phyloP scores from a whole-genome alignment of 2,113 vertebrate species.

The Calidris pugnax region DNA sequence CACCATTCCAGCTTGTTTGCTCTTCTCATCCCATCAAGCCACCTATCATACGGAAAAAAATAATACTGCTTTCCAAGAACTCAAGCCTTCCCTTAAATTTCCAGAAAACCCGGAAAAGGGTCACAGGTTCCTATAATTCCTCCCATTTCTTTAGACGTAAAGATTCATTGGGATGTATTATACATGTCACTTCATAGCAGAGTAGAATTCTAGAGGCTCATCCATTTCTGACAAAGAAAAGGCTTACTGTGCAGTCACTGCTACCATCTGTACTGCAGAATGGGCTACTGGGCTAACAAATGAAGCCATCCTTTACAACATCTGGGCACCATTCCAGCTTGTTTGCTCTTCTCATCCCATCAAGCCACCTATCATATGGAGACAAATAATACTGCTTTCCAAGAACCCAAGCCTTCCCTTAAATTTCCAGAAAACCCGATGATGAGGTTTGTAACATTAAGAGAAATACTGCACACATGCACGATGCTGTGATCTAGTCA shows the following conservation, averaged over 20 bases:
- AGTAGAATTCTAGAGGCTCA: neutral
- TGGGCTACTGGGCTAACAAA: neutral
- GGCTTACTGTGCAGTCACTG: neutral
- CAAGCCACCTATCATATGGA: neutral
- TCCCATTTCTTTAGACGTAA: neutral
- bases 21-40: neutral
- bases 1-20: neutral
- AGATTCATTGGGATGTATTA: neutral
- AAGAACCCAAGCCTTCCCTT: neutral
- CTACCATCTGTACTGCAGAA: neutral
- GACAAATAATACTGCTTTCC: neutral
- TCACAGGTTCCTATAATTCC: neutral
- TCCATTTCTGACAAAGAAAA: neutral
- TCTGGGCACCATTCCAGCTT: neutral
- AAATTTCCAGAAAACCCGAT: neutral
- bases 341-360: neutral
- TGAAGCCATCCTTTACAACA: neutral
- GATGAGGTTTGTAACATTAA: neutral
- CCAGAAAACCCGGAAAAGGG: neutral
- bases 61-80: neutral
- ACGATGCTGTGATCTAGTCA: neutral
- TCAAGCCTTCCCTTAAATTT: neutral
- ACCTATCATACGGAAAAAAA: neutral
- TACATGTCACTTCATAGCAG: neutral
- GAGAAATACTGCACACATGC: neutral